Evolutionary conservation across 2,113 vertebrate genomes (phyloP), one percentile per base, ranked within the genome.

Genomic region (Esox niger): DNA sequence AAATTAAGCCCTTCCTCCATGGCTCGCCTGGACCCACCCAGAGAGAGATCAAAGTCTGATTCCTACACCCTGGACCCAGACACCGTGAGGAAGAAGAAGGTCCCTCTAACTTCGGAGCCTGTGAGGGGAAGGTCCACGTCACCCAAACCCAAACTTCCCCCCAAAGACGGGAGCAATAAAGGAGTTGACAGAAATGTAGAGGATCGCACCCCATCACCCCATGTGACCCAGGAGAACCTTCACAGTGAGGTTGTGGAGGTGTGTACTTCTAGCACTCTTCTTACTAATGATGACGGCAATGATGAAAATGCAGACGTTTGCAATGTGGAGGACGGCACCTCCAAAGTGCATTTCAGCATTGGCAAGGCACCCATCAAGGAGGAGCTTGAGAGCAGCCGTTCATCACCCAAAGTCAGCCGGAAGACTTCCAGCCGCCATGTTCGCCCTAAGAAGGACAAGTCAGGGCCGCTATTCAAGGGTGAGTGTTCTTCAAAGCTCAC

Each of bases 171-270:
- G 76, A 85, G 91, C 63, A 94, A 93, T 80, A 76, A 83, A 25
- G 83, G 79, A 25, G 72, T 77, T n/a, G 71, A 79, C 23, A 94
- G 38, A 15, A 43, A 94, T 68, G 81, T 87, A 1, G 96, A 98
- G 87, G 97, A 95, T 0, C 91, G 95, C 64, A 92, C 95, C 71
- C 97, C 95, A 23, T 98, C 97, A 33, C 95, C 97, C 35, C 97
- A 99, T 1, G 95, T 98, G 0, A 97, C 98, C 4, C 97, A 99
- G 80, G 97, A 99, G 86, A 96, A 97, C 77, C 95, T 99, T 68
- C 97, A 98, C 80, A 98, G 95, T 71, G 96, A 99, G 70, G 96
- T 99, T 11, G 95, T 99, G 38, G 97, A 98, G 88, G 95, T 99
- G 20, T 99, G 97, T 77, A 95, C 93, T n/a, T 98, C 96, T 0